phyloP scores from a whole-genome alignment of 2,113 vertebrate genomes.

The Rhinolophus sinicus region DNA sequence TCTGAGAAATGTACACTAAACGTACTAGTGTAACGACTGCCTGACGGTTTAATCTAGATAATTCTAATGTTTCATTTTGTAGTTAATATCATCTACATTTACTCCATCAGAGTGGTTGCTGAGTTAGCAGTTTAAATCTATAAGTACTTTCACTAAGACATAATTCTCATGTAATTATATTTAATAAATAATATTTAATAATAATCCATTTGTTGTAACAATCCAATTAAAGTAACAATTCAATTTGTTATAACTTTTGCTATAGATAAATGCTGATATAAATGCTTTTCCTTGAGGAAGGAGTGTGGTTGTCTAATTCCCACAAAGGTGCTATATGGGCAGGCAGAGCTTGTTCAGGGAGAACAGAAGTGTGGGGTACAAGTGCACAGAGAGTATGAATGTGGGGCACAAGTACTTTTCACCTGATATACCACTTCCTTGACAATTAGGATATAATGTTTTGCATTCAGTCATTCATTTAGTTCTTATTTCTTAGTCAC shows the following conservation, averaged over 20 bases:
- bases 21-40: neutral
- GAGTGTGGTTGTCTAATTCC: neutral
- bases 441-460: neutral
- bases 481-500: neutral
- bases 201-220: neutral
- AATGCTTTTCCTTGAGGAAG: neutral
- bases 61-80: neutral
- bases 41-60: neutral
- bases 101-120: neutral
- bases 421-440: neutral
- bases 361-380: neutral
- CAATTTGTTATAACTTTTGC: neutral
- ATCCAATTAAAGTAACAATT: neutral
- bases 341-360: neutral
- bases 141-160: neutral
- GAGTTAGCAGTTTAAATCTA: neutral
- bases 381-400: neutral
- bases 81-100: neutral
- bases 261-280: neutral
- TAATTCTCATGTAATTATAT: neutral
- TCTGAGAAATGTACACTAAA: neutral
- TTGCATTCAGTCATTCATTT: neutral
- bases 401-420: neutral
- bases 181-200: conserved; percentile 37
- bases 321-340: neutral